These are phyloP conservation scores for Cirrhinus mrigala DNA, from an alignment of 2,797 vertebrate genomes.

Conservation along the genomic window DNA sequence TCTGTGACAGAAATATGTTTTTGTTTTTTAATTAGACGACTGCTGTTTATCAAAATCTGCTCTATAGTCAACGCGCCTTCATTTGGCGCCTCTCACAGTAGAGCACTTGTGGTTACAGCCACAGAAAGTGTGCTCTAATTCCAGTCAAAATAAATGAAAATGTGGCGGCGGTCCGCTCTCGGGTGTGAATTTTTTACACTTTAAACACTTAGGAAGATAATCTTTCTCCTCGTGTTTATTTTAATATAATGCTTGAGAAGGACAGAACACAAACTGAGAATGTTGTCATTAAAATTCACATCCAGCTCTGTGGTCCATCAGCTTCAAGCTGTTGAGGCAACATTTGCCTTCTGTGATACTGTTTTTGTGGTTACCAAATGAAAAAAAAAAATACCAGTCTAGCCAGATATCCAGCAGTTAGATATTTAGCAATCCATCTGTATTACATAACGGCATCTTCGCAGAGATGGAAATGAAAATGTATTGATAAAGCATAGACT, in stretches of 20 bases:
- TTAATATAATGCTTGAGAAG: conserved; percentile 53
- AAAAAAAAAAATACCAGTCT: not conserved
- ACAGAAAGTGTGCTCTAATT: conserved; percentile 64
- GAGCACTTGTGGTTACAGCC: conserved; percentile 42
- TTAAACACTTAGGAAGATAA: conserved; percentile 62
- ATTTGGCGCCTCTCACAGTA: conserved; percentile 37
- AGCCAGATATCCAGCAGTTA: conserved; percentile 5
- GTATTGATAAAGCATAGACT: not conserved
- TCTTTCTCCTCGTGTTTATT: conserved; percentile 62
- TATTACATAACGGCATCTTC: not conserved
- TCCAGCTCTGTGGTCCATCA: conserved; percentile 54
- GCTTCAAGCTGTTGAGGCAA: conserved; percentile 56
- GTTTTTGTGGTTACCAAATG: conserved; percentile 27
- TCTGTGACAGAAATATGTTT: conserved; percentile 1
- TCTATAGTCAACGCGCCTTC: conserved; percentile 12
- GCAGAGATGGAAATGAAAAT: not conserved
- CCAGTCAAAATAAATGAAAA: conserved; percentile 62
- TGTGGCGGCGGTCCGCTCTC: conserved; percentile 53
- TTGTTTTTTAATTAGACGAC: not conserved
- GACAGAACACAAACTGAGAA: conserved; percentile 59
- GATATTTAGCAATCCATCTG: not conserved
- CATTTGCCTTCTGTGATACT: conserved; percentile 45
- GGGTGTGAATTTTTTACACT: conserved; percentile 67
- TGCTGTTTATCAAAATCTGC: conserved; percentile 17
- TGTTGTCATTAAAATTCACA: conserved; percentile 48